A percentile compares a stretch with the other conserved stretches of the same genome.
These are phyloP conservation scores for Leptinotarsa rubiginosa DNA, from an alignment of 2,888 invertebrate genomes.

Conservation along the genomic window DNA sequence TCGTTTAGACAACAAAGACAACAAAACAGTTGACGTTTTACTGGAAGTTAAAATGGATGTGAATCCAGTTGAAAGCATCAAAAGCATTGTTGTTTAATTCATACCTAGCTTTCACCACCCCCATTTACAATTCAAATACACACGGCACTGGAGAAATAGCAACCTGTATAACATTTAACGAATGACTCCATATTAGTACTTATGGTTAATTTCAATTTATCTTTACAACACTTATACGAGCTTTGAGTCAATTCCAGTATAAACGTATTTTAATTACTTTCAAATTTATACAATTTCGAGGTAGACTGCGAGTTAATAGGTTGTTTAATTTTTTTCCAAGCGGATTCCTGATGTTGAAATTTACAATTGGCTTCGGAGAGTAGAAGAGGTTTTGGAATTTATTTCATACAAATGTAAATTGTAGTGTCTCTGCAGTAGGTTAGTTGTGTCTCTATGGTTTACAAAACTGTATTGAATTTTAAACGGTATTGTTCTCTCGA, in stretches of 20 bases:
- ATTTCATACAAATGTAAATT: not conserved
- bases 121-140: not conserved
- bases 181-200: constrained; percentile 45
- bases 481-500: no score
- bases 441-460: not conserved
- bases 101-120: not conserved
- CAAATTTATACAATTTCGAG: constrained; percentile 64
- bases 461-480: not conserved
- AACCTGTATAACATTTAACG: constrained; percentile 23
- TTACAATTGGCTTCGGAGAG: not conserved
- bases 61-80: no score
- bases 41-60: no score
- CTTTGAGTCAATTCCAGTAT: constrained; percentile 53
- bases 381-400: not conserved
- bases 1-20: no score
- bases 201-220: constrained; percentile 48
- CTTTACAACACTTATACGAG: constrained; percentile 45
- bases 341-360: not conserved
- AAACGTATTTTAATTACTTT: constrained; percentile 63
- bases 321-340: constrained; percentile 52
- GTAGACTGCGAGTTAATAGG: constrained; percentile 56
- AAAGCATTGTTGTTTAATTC: no score
- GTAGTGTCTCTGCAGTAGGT: no score
- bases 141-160: constrained; percentile 17
- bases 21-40: no score